phyloP scores from a whole-genome alignment of 2,797 vertebrate genomes.

The Erpetoichthys calabaricus region DNA sequence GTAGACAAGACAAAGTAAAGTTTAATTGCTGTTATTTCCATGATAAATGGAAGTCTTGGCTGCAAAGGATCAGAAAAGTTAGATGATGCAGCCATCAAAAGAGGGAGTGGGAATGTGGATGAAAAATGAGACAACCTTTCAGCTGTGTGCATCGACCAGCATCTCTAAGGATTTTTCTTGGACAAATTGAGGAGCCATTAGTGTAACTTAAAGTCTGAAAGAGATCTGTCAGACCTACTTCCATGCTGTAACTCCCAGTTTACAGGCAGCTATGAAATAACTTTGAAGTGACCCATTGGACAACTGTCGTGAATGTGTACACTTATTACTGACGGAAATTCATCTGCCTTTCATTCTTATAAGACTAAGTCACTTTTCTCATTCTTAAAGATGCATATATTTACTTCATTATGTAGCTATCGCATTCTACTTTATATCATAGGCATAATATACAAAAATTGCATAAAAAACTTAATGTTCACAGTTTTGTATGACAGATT shows the following conservation, averaged over 20 bases:
- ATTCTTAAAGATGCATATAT: no score
- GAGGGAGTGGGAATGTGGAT: constrained; percentile 30
- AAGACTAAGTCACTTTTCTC: no score
- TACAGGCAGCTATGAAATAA: constrained; percentile 17
- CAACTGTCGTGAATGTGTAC: background rate
- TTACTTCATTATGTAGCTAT: no score
- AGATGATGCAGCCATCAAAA: constrained; percentile 33
- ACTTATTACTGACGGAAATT: no score
- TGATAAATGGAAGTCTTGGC: constrained; percentile 32
- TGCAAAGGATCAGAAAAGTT: constrained; percentile 29
- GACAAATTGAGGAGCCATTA: constrained; percentile 36
- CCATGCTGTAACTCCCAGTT: background rate
- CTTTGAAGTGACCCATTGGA: constrained; percentile 17
- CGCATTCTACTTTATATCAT: no score
- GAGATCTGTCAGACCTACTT: constrained; percentile 26
- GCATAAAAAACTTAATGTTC: no score
- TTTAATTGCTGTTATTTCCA: constrained; percentile 48
- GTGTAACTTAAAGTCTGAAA: constrained; percentile 33
- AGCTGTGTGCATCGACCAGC: constrained; percentile 29
- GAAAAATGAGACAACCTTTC: constrained; percentile 33
- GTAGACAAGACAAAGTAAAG: constrained; percentile 38
- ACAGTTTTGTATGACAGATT: no score
- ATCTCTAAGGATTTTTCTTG: constrained; percentile 21
- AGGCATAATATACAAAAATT: no score
- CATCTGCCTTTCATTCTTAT: no score